Base-by-base conservation (phyloP, 2,113 vertebrate species). In the Zosterops borbonicus region DNA sequence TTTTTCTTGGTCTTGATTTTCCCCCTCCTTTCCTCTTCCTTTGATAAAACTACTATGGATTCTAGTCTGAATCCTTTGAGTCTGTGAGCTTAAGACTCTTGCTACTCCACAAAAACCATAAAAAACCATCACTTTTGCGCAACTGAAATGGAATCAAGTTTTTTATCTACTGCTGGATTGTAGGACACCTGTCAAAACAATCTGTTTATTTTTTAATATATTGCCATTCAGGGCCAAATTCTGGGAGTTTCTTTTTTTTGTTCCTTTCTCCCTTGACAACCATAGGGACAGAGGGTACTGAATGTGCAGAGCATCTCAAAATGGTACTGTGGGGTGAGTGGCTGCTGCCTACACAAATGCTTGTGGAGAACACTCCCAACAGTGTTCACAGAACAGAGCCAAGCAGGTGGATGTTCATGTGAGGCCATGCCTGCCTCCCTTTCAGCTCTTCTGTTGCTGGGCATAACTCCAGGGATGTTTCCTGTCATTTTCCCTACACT, bases 251-350 rank as follows among this genome's bases (percentile, higher is more conserved):
- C 25, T 22, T 4, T 39, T n/a, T 27, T 21, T 22, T 42, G 15
- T 37, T 62, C 18, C 16, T 55, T 81, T 41, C 6, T 35, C 31
- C 77, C 35, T 53, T 2, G 2, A 41, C 24, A 65, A 0, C 31
- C 16, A 12, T 8, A 22, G 52, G 35, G 46, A 29, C 37, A 58
- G 31, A 70, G 16, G 7, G 14, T 81, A 23, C 33, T 0, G 7
- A 60, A 47, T 44, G 27, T 29, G 28, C 35, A 69, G 27, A 47
- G 41, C 49, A 69, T 35, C 49, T 59, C 69, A 24, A 24, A 67
- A n/a, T 31, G 33, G 24, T 17, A 27, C 29, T 1, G 1, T 22
- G 46, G 24, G 20, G n/a, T 49, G 9, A 80, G 41, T 1, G 1
- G 17, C 18, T 78, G 13, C 27, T 67, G 21, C 49, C n/a, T 33